phyloP scores from a whole-genome alignment of 1,140 invertebrate genomes.

The Bombus haemorrhoidalis region DNA sequence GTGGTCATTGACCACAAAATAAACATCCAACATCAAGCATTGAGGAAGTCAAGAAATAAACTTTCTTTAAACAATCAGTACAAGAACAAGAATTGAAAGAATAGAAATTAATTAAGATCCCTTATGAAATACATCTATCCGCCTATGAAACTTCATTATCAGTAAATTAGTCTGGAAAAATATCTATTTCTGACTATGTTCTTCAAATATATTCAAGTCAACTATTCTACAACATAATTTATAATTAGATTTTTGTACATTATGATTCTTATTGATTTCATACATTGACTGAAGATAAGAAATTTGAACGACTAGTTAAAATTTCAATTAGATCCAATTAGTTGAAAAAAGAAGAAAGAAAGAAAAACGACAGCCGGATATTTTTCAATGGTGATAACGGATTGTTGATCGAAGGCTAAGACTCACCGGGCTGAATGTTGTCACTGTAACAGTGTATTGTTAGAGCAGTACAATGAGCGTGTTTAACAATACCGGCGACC shows the following conservation, averaged over 20 bases:
- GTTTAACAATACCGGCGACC: slow-evolving; percentile 70
- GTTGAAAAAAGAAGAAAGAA: background rate
- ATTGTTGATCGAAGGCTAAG: slow-evolving; percentile 70
- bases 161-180: background rate
- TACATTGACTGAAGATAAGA: background rate
- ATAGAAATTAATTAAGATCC: background rate
- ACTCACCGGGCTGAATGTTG: slow-evolving; percentile 66
- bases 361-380: slow-evolving; percentile 64
- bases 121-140: background rate
- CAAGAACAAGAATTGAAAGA: background rate
- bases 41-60: background rate
- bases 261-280: background rate
- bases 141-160: background rate
- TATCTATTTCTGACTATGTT: background rate
- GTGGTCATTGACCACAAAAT: too few species aligned
- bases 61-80: background rate
- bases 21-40: background rate
- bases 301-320: background rate
- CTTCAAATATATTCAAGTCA: background rate
- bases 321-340: background rate
- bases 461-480: slow-evolving; percentile 74
- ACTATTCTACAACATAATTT: background rate
- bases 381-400: slow-evolving; percentile 70
- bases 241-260: background rate
- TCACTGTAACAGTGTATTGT: slow-evolving; percentile 74